Base-by-base conservation (phyloP, 2,797 vertebrate species). In the Lithobates sylvaticus region DNA sequence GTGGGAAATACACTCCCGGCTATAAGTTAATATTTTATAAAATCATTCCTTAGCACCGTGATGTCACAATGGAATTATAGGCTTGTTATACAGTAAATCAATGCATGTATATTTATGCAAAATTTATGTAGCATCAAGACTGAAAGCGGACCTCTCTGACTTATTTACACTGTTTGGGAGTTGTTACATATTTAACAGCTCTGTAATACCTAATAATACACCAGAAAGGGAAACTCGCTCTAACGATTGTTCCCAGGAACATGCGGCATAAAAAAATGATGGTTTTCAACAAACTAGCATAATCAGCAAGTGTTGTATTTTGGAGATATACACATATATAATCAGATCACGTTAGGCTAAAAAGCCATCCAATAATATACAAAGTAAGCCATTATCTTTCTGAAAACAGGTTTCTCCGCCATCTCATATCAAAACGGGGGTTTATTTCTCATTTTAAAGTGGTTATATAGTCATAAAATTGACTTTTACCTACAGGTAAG, bases 31-130 rank as follows among this genome's bases (percentile, higher is more conserved):
- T 34, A 32, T 50, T 27, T 75, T 29, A 50, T 75, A 27, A 54
- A 75, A 75, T 54, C 27, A 26, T 75, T 73, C 32, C 23, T n/a
- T 75, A 75, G 29, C 44, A 54, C 72, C 7, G 50, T 75, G 44
- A 42, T 75, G 73, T 75, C 73, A 75, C n/a, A 29, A 75, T 13
- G 23, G 13, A 50, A 15, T 54, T 75, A 50, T 13, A 26, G 2
- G 15, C 26, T 75, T 75, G 75, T 76, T 76, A 34, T 12, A 65
- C 7, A 65, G 23, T 65, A n/a, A 65, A 65, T 26, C 61, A 65
- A 65, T 65, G 61, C n/a, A 65, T 65, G 61, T 65, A 26, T 65
- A 65, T 65, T 65, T 65, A 65, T 65, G 23, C 61, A 65, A 65
- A 65, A 65, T 65, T n/a, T 26, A 65, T 65, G 61, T 65, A 65